Evolutionary conservation across 2,888 invertebrate species (phyloP).

Genomic region (Calliphora vomitoria): DNA sequence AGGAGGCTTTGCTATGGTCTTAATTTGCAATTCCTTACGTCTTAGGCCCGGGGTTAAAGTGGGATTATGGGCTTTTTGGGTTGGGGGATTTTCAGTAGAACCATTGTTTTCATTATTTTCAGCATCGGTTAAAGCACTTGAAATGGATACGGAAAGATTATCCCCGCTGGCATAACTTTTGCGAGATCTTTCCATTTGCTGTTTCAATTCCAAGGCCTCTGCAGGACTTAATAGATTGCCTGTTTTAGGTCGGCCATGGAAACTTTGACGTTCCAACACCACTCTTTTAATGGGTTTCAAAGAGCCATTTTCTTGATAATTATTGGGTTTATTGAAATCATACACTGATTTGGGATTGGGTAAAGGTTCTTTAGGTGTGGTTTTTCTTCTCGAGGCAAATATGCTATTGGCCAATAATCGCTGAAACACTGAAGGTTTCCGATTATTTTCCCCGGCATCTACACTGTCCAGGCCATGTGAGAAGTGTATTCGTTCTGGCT

Average conservation of each 20-base stretch:
- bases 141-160: conserved; percentile 80
- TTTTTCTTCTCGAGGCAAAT: conserved; percentile 82
- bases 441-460: conserved; percentile 77
- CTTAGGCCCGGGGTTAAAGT: conserved; percentile 55
- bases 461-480: conserved; percentile 71
- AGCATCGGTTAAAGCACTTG: conserved; percentile 80
- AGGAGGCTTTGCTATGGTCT: conserved; percentile 74
- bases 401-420: conserved; percentile 82
- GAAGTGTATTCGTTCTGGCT: conserved; percentile 74
- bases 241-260: conserved; percentile 77
- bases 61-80: conserved; percentile 57
- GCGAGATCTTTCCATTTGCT: conserved; percentile 77
- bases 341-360: conserved; percentile 79
- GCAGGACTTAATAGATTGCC: conserved; percentile 75
- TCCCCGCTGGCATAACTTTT: conserved; percentile 79
- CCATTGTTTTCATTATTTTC: conserved; percentile 76
- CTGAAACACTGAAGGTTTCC: conserved; percentile 83
- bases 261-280: conserved; percentile 81
- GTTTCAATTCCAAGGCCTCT: conserved; percentile 75
- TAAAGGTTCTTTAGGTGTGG: conserved; percentile 81
- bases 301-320: conserved; percentile 75
- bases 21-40: conserved; percentile 67
- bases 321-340: conserved; percentile 67
- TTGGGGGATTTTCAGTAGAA: conserved; percentile 44
- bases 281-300: conserved; percentile 80